Conservation (phyloP, 2,888 invertebrate genomes). For the Esperia sulphurella region DNA sequence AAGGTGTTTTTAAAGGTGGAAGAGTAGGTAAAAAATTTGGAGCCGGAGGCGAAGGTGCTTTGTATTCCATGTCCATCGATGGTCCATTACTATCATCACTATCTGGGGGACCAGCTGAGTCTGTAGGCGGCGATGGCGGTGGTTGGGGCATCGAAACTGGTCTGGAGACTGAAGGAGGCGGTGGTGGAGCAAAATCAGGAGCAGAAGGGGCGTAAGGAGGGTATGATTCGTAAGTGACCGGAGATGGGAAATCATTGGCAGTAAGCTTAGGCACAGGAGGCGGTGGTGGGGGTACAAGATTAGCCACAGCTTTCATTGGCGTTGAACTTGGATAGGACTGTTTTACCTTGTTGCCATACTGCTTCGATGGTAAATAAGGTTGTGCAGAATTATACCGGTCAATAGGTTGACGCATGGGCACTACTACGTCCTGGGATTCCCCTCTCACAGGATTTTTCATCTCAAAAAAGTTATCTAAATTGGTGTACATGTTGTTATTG, state of each 20-base stretch:
- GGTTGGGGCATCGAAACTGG: constrained; percentile 34
- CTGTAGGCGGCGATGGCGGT: constrained; percentile 17
- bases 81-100: constrained; percentile 29
- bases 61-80: constrained; percentile 47
- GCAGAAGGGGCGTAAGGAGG: constrained; percentile 55
- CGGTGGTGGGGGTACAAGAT: constrained; percentile 57
- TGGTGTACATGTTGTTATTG: constrained; percentile 49
- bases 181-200: constrained; percentile 16
- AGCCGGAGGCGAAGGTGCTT: constrained; percentile 40
- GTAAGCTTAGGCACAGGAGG: constrained; percentile 46
- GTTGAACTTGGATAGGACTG: constrained; percentile 34
- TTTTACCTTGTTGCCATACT: constrained; percentile 53
- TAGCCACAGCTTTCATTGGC: constrained; percentile 44
- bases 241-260: constrained; percentile 52
- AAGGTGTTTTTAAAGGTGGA: constrained; percentile 48
- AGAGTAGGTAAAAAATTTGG: constrained; percentile 43
- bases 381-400: constrained; percentile 75
- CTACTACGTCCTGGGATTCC: constrained; percentile 56
- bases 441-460: constrained; percentile 61
- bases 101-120: constrained; percentile 27
- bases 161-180: constrained; percentile 23
- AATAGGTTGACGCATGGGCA: constrained; percentile 37
- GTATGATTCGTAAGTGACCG: constrained; percentile 61
- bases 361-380: constrained; percentile 60
- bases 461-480: constrained; percentile 55